phyloP scores from a whole-genome alignment of 2,113 vertebrate genomes.

The Ophthalmolycus amberensis region DNA sequence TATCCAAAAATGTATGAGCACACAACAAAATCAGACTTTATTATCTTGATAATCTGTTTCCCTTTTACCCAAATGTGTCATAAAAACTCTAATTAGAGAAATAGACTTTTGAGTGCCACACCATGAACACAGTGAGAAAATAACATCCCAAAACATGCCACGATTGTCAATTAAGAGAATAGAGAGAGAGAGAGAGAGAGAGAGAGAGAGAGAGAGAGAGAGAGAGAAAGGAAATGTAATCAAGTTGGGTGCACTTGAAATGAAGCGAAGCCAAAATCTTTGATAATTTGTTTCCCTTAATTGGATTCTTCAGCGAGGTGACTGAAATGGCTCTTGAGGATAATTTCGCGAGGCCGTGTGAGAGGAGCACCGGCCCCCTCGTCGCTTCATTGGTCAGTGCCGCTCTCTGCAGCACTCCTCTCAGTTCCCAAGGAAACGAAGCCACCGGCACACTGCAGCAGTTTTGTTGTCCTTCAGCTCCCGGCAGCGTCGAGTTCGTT shows the following conservation, averaged over 20 bases:
- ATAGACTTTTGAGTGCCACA: neutral
- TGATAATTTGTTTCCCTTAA: constrained; percentile 13
- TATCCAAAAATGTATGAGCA: neutral
- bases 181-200: neutral
- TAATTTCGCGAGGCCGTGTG: constrained; percentile 41
- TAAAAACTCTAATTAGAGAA: neutral
- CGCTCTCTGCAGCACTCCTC: constrained; percentile 46
- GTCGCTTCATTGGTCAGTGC: constrained; percentile 52
- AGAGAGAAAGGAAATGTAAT: neutral
- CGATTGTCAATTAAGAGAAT: neutral
- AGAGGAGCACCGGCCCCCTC: constrained; percentile 32
- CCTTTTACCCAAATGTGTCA: neutral
- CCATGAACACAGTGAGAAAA: neutral
- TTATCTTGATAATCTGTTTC: neutral
- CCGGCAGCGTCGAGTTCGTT: neutral
- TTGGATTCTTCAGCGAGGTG: constrained; percentile 21
- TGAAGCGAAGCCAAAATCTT: neutral
- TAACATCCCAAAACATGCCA: neutral
- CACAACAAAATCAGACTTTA: neutral
- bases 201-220: neutral
- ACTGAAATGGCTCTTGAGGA: constrained; percentile 44
- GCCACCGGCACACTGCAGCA: constrained; percentile 40
- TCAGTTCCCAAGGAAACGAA: constrained; percentile 77
- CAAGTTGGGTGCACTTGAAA: neutral
- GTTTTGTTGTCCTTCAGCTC: constrained; percentile 2